phyloP scores from a whole-genome alignment of 2,113 vertebrate species.

The Rhombomys opimus region DNA sequence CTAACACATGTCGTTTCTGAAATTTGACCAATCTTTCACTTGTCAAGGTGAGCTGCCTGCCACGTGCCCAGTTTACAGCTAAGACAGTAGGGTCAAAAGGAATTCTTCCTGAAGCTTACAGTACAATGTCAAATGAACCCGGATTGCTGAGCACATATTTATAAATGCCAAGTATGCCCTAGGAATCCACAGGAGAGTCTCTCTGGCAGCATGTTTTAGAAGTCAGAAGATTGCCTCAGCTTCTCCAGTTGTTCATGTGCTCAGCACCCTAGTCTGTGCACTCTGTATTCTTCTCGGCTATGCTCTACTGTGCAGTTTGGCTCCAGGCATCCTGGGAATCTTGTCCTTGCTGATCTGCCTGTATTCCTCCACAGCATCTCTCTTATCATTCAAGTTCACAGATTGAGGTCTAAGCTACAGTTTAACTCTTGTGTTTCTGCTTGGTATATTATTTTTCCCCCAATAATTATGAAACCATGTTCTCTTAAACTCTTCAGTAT shows the following conservation, averaged over 20 bases:
- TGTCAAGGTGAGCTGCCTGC: background rate
- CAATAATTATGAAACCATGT: background rate
- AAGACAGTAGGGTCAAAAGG: background rate
- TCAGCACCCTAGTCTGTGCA: background rate
- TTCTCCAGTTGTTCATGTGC: background rate
- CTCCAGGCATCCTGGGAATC: too few species aligned
- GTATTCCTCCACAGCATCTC: background rate
- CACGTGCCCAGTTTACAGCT: background rate
- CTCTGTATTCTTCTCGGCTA: background rate
- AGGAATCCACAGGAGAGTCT: too few species aligned
- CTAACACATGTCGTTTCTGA: background rate
- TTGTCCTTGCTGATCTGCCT: background rate
- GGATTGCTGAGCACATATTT: background rate
- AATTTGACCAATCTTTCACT: background rate
- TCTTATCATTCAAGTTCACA: too few species aligned
- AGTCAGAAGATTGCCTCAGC: background rate
- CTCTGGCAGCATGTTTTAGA: background rate
- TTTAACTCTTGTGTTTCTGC: background rate
- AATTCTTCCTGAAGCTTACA: background rate
- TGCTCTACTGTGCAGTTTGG: rapidly evolving
- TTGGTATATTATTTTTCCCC: background rate
- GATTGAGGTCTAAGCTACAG: background rate
- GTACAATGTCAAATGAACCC: background rate
- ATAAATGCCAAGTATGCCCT: background rate
- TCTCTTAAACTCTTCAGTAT: background rate